Conservation (phyloP, 2,113 vertebrate species). For the Eublepharis macularius region DNA sequence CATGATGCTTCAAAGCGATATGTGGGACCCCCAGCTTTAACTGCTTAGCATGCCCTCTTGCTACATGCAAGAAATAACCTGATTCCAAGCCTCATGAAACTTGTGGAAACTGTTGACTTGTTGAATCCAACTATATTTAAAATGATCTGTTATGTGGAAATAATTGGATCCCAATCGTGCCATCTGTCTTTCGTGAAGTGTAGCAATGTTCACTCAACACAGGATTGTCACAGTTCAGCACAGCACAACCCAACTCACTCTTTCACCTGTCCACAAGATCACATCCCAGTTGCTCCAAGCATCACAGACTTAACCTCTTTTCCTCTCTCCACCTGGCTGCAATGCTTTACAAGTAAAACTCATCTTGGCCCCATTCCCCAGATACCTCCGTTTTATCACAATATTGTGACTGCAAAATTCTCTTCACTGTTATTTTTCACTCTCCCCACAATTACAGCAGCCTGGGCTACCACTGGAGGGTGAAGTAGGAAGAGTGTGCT, state of each 20-base stretch:
- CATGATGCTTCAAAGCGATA: background rate
- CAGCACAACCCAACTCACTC: background rate
- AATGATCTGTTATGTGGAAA: background rate
- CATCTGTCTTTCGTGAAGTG: background rate
- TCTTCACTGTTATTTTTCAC: background rate
- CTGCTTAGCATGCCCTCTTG: background rate
- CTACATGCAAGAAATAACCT: background rate
- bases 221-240: background rate
- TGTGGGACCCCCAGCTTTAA: background rate
- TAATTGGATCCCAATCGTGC: background rate
- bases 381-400: background rate
- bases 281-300: background rate
- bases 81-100: background rate
- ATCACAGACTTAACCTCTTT: background rate
- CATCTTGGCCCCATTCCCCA: background rate
- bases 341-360: background rate
- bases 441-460: no score
- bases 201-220: background rate
- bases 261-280: background rate
- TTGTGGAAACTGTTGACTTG: background rate
- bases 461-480: no score
- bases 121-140: background rate
- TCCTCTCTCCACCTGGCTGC: background rate
- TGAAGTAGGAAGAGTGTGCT: no score
- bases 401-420: background rate